Base-by-base conservation (phyloP, 2,797 vertebrate genomes). In the Siniperca scherzeri region DNA sequence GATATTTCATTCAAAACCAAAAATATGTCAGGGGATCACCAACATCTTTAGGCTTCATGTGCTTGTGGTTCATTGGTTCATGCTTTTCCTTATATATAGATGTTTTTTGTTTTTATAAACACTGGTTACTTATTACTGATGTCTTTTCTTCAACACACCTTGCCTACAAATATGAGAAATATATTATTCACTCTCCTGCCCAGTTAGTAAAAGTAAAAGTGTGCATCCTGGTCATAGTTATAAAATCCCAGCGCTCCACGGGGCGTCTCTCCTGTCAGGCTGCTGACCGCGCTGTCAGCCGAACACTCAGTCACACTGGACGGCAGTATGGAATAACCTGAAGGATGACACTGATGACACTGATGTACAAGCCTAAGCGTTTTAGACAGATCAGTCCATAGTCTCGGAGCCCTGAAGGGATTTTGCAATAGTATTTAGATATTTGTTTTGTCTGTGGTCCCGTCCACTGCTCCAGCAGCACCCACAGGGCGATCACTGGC, bases 341-440 rank as follows among this genome's bases (percentile, higher is more conserved):
- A 46, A 38, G 42, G n/a, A 50, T 60, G 21, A 69, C 36, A 36
- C 16, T 69, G n/a, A 50, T 60, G 21, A 69, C 36, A 36, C 16
- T 69, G 59, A 74, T 48, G 33, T 17, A 53, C 10, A 17, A 56
- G 33, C 16, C 17, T n/a, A 8, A 80, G 22, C 7, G 17, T 50
- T 76, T 52, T 1, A 13, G 68, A 70, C 57, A 48, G 42, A 73
- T 73, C 50, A 50, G 60, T 55, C 17, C 21, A 65, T 56, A 74
- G 53, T 36, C 52, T 46, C 7, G 19, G 19, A 78, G 53, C 27
- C 59, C 60, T 65, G 36, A 55, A 16, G 60, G 21, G n/a, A 55
- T 71, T 65, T 19, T 42, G 11, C 64, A 40, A 13, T 68, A 12
- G 27, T 57, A 68, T 70, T 73, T 74, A 69, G 59, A 60, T 55